Base-by-base conservation (phyloP, 2,113 vertebrate genomes). In the Podiceps cristatus region DNA sequence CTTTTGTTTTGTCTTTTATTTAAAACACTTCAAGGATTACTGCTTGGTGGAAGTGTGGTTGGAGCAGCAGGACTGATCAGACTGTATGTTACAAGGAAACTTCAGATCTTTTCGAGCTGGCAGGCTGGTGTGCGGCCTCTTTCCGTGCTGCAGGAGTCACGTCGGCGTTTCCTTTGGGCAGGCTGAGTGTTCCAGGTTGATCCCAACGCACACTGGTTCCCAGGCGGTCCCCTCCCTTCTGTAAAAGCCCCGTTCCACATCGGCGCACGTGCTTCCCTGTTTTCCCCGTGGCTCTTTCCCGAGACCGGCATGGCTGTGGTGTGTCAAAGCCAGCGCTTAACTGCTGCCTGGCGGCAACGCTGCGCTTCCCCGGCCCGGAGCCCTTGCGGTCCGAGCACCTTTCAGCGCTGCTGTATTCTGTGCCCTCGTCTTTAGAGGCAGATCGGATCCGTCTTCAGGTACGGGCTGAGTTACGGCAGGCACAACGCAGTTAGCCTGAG, bases 391-490 rank as follows among this genome's bases (percentile, higher is more conserved):
- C 22, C 1, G 13, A 5, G 18, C 3, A 28, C n/a, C 44, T 49
- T 7, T 3, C 22, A 3, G n/a, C 12, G 19, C 42, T 35, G 24
- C 22, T 13, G 16, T 10, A 13, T 20, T 37, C 60, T 31, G 20
- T 13, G 3, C 40, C 20, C 49, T 19, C 3, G 3, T 13, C 2
- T 7, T 56, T 10, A 31, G 59, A 2, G 40, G 3, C 2, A 4
- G 31, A 9, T 29, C 37, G 7, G 47, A 2, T 18, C 4, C 3
- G 2, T 10, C 19, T 9, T 14, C 18, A 11, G 4, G 19, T 9
- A 15, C 7, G 7, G 31, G 20, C 8, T 19, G 10, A 5, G n/a
- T 24, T 50, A 2, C 23, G 8, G 2, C 23, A 42, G 35, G 53
- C 63, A 19, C 22, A 6, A 4, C 7, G 24, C 1, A 7, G 16